phyloP scores from a whole-genome alignment of 2,888 invertebrate species.

The Leptarthrus brevirostris region DNA sequence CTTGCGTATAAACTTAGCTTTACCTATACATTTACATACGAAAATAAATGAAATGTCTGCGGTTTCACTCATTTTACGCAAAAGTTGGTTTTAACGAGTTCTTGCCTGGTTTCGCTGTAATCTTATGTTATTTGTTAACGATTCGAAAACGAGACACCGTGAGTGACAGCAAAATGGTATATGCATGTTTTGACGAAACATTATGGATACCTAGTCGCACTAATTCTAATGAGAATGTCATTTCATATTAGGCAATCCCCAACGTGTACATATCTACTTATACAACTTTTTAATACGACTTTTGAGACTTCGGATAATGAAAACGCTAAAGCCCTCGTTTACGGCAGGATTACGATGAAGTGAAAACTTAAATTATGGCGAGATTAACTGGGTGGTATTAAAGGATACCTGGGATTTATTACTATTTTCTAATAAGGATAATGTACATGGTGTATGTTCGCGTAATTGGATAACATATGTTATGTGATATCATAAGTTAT shows the following conservation, averaged over 20 bases:
- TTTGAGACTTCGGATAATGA: no score
- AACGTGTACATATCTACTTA: no score
- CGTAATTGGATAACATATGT: no score
- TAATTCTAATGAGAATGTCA: slow-evolving; percentile 1
- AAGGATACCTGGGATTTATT: no score
- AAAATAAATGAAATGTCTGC: slow-evolving; percentile 35
- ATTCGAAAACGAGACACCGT: slow-evolving; percentile 17
- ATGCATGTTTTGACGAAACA: not conserved
- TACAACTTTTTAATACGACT: no score
- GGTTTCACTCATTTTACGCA: slow-evolving; percentile 42
- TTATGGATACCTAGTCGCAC: not conserved
- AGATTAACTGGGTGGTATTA: no score
- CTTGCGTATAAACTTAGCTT: slow-evolving; percentile 2
- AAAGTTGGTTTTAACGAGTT: slow-evolving; percentile 43
- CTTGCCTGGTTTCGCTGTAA: slow-evolving; percentile 26
- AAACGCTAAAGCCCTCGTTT: no score
- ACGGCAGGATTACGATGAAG: no score
- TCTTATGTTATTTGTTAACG: slow-evolving; percentile 32
- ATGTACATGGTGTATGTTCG: no score
- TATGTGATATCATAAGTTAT: no score
- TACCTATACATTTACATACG: not conserved
- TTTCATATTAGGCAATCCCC: slow-evolving; percentile 1
- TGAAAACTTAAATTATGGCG: no score
- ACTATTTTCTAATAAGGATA: no score
- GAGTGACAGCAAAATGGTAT: not conserved